Base-by-base conservation (phyloP, 2,113 vertebrate genomes). In the Rynchops niger region DNA sequence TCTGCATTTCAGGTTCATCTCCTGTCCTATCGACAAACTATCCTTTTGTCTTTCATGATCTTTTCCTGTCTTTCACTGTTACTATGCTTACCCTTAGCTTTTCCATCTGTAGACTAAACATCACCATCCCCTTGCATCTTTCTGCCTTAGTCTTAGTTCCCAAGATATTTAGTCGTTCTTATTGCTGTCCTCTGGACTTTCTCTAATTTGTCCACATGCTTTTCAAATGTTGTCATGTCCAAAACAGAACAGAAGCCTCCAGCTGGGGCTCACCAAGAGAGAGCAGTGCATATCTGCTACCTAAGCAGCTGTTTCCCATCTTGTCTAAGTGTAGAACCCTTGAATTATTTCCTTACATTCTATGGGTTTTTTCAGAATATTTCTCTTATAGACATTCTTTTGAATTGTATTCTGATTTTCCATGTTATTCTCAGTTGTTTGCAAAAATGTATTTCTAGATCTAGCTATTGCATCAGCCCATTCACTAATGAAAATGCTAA, bases 231-330 rank as follows among this genome's bases (percentile, higher is more conserved):
- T 74, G 80, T 80, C 85, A 85, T 40, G 56, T 40, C 50, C 85
- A 27, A 81, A 88, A 42, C 30, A 55, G 69, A 81, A 76, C 63
- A 81, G 63, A 76, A 76, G 74, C 74, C 56, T 95, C 74, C 89
- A 92, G 89, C 80, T 95, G 93, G 85, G 45, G 23, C 69, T 85
- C 63, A 55, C 80, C 69, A 42, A 65, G 49, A 45, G 12, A 30
- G 20, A 69, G 38, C 20, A 56, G 53, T n/a, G 36, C 29, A 4
- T 62, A 58, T 84, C 45, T 89, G 74, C 85, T 81, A 81, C 52
- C 69, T 81, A 65, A 71, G 45, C 93, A 95, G 89, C 80, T 95
- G 93, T 59, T 85, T 89, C 40, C 56, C 32, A 23, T 81, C 81
- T 43, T 49, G 62, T 47, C n/a, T 34, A 36, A 77, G 45, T 36